Percentiles rank a stretch among this genome's conserved stretches.
phyloP scores from a whole-genome alignment of 2,113 vertebrate genomes.

The Malaclemys terrapin region DNA sequence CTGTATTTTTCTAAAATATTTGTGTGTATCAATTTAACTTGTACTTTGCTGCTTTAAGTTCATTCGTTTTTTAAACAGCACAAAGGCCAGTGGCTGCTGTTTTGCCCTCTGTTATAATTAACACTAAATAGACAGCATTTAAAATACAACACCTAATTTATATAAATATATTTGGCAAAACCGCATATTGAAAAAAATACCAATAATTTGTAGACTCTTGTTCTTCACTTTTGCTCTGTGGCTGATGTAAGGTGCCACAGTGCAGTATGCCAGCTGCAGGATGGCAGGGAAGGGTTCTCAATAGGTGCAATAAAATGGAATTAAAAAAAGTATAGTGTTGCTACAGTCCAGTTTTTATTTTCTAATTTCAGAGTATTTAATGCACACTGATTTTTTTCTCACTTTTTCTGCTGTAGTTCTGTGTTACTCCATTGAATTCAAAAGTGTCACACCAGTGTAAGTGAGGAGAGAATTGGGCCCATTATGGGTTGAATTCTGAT shows the following conservation, averaged over 20 bases:
- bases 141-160: background rate
- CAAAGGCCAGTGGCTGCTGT: background rate
- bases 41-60: background rate
- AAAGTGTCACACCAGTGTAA: background rate
- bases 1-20: background rate
- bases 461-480: background rate
- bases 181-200: background rate
- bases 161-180: background rate
- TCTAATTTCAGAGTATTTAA: background rate
- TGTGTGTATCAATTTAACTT: background rate
- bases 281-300: background rate
- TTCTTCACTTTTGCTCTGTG: background rate
- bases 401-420: background rate
- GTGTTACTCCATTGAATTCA: background rate
- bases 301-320: background rate
- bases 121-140: background rate
- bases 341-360: background rate
- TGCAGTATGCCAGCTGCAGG: background rate
- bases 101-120: background rate
- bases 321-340: background rate
- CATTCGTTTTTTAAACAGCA: background rate
- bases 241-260: background rate
- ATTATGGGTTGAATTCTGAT: background rate
- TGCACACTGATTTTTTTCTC: background rate
- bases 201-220: background rate